Evolutionary conservation across 1,140 invertebrate genomes (phyloP), one percentile per base, ranked within the genome.

Genomic region (Polypedilum vanderplanki): DNA sequence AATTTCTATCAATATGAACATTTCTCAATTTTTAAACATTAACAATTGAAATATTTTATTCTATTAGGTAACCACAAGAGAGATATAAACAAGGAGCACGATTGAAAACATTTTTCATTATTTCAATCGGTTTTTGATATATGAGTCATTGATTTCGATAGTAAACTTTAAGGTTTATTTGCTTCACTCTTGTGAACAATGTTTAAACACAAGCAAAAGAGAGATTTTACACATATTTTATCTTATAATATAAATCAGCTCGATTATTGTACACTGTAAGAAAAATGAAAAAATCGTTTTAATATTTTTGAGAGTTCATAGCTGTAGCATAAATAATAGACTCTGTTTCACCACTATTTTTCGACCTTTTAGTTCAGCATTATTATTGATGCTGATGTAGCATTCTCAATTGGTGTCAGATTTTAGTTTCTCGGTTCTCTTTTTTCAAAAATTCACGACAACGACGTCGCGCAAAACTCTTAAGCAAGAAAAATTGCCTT

Each of bases 101-200:
- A 33, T 1, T 15, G 46, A 57, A 12, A 57, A 57, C 46, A 57
- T 57, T 57, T 57, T 57, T 57, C 46, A 57, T 57, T 57, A 57
- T 57, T 57, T 57, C 46, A n/a, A 0, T 57, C 15, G 12, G 4
- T 57, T 33, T 57, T 12, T 57, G 46, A 57, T 57, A 12, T 57
- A 57, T 57, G 46, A 57, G 46, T 57, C 46, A 57, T 57, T 12
- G 46, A 57, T 57, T 57, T 57, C 46, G 46, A 57, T 57, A 57
- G 10, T 57, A 57, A 57, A 57, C 46, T 57, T 57, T n/a, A 57
- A 57, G 12, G n/a, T 57, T 4, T 46, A 33, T 5, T 33, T 33
- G 24, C 24, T 33, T 33, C 2, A 33, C 24, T 33, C 24, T 33
- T 33, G 24, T 33, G 24, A 3, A 33, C 24, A 33, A 3, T 33